These are phyloP conservation scores for Halesus radiatus DNA, from an alignment of 1,140 invertebrate species.

Conservation along the genomic window DNA sequence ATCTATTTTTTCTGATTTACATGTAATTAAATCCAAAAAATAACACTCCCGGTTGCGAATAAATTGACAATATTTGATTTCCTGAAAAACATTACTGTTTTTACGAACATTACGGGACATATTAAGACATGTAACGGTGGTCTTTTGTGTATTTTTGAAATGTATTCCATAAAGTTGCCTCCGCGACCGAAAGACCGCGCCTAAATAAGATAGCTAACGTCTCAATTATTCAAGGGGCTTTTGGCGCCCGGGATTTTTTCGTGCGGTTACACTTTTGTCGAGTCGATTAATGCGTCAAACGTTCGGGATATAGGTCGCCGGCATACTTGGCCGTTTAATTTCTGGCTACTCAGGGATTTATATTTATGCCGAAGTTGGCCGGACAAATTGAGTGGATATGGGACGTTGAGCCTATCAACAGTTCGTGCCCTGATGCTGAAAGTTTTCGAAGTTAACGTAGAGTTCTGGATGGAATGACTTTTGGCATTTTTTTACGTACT, in stretches of 20 bases:
- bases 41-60: too few species aligned
- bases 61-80: too few species aligned
- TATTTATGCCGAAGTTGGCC: neutral
- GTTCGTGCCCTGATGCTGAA: neutral
- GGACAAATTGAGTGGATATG: neutral
- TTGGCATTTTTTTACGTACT: too few species aligned
- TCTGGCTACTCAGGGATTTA: slow-evolving; percentile 21
- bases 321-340: slow-evolving; percentile 3
- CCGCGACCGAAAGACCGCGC: neutral
- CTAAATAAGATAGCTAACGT: slow-evolving; percentile 40
- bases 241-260: slow-evolving; percentile 45
- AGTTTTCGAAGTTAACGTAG: neutral
- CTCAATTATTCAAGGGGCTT: slow-evolving; percentile 47
- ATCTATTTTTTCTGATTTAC: too few species aligned
- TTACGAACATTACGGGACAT: too few species aligned
- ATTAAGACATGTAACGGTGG: too few species aligned
- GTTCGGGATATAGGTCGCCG: neutral
- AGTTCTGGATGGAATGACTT: too few species aligned
- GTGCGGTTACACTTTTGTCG: slow-evolving; percentile 42
- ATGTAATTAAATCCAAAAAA: too few species aligned
- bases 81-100: too few species aligned
- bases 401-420: neutral
- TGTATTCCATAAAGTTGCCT: too few species aligned
- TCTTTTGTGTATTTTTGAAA: too few species aligned
- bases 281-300: slow-evolving; percentile 43